phyloP scores from a whole-genome alignment of 2,797 vertebrate genomes.

The Arctocebus calabarensis region DNA sequence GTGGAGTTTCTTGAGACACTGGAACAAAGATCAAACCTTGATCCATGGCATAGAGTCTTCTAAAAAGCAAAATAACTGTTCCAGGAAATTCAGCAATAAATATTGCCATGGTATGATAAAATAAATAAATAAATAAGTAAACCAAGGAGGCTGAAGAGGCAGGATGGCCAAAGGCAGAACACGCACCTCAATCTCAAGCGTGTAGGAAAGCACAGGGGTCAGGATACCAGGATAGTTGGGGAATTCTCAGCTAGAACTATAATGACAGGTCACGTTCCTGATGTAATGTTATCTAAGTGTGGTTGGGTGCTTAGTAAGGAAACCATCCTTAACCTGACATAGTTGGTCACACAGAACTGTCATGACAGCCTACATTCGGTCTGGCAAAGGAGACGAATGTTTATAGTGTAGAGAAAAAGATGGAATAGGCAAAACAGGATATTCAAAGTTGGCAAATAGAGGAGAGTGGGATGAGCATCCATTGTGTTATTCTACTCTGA shows the following conservation, averaged over 20 bases:
- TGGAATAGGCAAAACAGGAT: background rate
- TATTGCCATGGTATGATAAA: background rate
- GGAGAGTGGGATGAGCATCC: background rate
- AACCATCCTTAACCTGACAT: background rate
- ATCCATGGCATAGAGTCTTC: background rate
- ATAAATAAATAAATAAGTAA: too few relatives aligned
- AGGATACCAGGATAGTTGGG: background rate
- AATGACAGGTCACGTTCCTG: rapidly evolving
- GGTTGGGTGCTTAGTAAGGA: background rate
- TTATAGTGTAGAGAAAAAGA: background rate
- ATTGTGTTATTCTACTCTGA: background rate
- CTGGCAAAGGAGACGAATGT: background rate
- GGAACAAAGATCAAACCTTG: background rate
- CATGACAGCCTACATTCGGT: background rate
- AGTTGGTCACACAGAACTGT: background rate
- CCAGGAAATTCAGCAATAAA: background rate
- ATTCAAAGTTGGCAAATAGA: background rate
- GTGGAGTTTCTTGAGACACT: background rate
- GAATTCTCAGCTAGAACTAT: background rate
- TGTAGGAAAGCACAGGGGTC: too few relatives aligned
- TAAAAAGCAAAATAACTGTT: background rate
- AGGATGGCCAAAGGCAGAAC: background rate
- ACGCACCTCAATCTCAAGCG: background rate
- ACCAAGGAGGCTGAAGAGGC: background rate
- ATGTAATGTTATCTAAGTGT: too few relatives aligned